Evolutionary conservation across 2,113 vertebrate genomes (phyloP).

Genomic region (Aramus guarauna): DNA sequence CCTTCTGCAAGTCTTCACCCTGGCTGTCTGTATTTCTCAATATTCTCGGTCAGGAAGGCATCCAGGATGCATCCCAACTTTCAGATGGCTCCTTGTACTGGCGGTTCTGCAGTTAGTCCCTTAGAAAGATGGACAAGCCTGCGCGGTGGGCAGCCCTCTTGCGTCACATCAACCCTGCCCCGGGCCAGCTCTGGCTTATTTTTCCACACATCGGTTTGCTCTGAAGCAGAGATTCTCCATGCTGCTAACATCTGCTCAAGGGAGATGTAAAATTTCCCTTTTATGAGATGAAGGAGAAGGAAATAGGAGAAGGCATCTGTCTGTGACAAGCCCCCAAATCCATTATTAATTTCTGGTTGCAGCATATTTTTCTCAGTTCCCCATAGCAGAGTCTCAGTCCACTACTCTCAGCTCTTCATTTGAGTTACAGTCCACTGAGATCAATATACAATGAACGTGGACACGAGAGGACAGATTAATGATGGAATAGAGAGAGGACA

Average conservation of each 20-base stretch:
- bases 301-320: background rate
- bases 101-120: background rate
- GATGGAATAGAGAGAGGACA: background rate
- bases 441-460: background rate
- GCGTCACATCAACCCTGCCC: fast-evolving
- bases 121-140: background rate
- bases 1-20: background rate
- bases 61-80: background rate
- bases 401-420: background rate
- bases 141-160: background rate
- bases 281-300: background rate
- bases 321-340: background rate
- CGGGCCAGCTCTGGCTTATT: background rate
- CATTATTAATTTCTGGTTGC: background rate
- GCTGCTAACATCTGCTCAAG: background rate
- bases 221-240: background rate
- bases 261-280: background rate
- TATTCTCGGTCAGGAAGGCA: background rate
- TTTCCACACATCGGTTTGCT: background rate
- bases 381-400: background rate
- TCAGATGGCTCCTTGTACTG: background rate
- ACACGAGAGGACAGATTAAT: background rate
- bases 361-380: background rate
- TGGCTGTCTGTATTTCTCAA: background rate
- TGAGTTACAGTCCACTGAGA: background rate